phyloP scores from a whole-genome alignment of 1,140 invertebrate species.

The Calosoma granatense region DNA sequence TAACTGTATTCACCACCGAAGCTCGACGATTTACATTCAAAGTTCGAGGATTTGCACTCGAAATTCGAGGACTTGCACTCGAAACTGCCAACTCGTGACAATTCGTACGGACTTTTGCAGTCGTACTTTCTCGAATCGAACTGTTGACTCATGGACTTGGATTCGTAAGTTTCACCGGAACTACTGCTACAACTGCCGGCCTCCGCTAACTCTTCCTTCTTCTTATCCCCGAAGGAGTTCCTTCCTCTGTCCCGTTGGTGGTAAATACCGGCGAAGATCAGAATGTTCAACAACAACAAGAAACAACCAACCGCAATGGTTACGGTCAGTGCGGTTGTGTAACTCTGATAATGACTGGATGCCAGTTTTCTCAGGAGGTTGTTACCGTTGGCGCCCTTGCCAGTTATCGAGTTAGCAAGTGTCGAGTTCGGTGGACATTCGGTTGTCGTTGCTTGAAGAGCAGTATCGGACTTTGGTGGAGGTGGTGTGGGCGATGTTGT shows the following conservation, averaged over 20 bases:
- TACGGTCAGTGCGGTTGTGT: constrained; percentile 82
- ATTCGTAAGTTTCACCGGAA: constrained; percentile 45
- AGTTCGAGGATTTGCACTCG: constrained; percentile 43
- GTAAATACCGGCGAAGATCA: constrained; percentile 91
- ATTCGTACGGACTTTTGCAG: constrained; percentile 25
- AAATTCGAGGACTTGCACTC: constrained; percentile 40
- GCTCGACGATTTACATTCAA: constrained; percentile 46
- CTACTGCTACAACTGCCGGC: constrained; percentile 53
- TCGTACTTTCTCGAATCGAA: constrained; percentile 45
- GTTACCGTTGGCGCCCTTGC: constrained; percentile 40
- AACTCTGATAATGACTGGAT: constrained; percentile 72
- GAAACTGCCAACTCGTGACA: constrained; percentile 20
- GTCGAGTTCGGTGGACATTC: constrained; percentile 59
- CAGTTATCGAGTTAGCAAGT: constrained; percentile 5
- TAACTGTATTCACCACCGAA: constrained; percentile 51
- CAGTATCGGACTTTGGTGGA: constrained; percentile 33
- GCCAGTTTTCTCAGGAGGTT: constrained; percentile 61
- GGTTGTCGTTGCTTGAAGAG: constrained; percentile 41
- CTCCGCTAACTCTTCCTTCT: constrained; percentile 62
- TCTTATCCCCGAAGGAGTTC: constrained; percentile 47
- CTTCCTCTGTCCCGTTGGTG: constrained; percentile 70
- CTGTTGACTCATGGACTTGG: constrained; percentile 44
- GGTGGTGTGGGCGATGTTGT: constrained; percentile 34
- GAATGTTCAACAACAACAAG: constrained; percentile 77
- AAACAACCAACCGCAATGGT: constrained; percentile 88